A percentile compares a stretch with the other conserved stretches of the same genome.
Evolutionary conservation across 2,888 invertebrate genomes (phyloP).

Genomic region (Teinopalpus imperialis): DNA sequence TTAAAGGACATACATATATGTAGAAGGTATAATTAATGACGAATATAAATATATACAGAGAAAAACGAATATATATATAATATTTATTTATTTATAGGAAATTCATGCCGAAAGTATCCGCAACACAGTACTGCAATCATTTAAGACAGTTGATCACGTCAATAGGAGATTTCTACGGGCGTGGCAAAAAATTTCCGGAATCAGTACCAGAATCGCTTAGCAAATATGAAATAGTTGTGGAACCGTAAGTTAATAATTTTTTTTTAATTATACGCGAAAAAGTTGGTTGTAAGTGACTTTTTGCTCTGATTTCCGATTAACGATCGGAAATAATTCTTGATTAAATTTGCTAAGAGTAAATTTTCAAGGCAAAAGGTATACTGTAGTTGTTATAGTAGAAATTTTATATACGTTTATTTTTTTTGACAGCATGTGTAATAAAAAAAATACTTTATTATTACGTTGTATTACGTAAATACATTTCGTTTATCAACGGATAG

Average conservation of each 20-base stretch:
- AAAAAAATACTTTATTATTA: too few species aligned
- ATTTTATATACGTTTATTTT: too few species aligned
- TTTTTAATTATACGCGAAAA: neutral
- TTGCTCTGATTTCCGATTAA: too few species aligned
- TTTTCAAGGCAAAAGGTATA: too few species aligned
- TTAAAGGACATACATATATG: slow-evolving; percentile 92
- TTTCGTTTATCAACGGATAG: too few species aligned
- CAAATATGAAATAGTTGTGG: slow-evolving; percentile 92
- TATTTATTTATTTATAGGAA: slow-evolving; percentile 78
- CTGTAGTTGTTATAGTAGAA: too few species aligned
- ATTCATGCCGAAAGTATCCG: slow-evolving; percentile 95
- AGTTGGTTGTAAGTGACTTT: too few species aligned
- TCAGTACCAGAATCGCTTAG: slow-evolving; percentile 88
- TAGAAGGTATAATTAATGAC: slow-evolving; percentile 82
- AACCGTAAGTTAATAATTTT: slow-evolving; percentile 86
- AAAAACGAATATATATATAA: neutral
- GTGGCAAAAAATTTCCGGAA: slow-evolving; percentile 84
- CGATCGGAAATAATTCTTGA: too few species aligned
- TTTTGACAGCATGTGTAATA: too few species aligned
- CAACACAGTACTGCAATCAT: slow-evolving; percentile 92
- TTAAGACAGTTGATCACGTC: slow-evolving; percentile 92
- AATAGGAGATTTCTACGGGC: slow-evolving; percentile 85
- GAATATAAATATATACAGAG: neutral
- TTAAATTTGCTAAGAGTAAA: too few species aligned
- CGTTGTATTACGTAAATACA: too few species aligned